These are phyloP conservation scores for Tretioscincus oriximinensis DNA, from an alignment of 2,113 vertebrate species.

Conservation along the genomic window DNA sequence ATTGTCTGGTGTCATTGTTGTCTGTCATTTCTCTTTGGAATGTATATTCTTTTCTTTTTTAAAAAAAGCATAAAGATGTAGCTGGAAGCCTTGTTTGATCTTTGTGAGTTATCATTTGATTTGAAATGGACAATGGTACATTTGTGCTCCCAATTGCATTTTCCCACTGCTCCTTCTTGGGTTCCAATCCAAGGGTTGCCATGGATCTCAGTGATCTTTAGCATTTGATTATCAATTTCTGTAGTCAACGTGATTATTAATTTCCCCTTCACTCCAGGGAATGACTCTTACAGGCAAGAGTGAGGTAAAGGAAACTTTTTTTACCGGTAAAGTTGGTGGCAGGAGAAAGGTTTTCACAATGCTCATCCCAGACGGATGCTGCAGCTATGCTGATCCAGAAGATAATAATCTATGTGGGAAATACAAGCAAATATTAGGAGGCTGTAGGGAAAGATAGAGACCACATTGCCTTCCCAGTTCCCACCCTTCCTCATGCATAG, in stretches of 20 bases:
- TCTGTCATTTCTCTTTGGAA: too few species aligned
- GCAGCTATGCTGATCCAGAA: conserved; percentile 49
- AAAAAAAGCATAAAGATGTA: not conserved
- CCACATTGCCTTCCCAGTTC: not conserved
- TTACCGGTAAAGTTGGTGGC: conserved; percentile 69
- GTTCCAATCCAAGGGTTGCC: not conserved
- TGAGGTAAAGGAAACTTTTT: conserved; percentile 10
- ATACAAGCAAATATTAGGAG: not conserved
- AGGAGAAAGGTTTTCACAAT: conserved; percentile 62
- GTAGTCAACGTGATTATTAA: not conserved
- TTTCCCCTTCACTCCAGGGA: too few species aligned
- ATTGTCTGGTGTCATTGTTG: too few species aligned
- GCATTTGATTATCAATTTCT: not conserved
- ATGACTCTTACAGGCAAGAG: not conserved
- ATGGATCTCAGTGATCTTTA: not conserved
- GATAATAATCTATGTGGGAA: conserved; percentile 53
- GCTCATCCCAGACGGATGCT: conserved; percentile 69
- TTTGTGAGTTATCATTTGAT: too few species aligned
- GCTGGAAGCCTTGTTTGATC: too few species aligned
- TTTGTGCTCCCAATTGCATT: too few species aligned
- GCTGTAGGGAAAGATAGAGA: not conserved
- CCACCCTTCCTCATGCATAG: not conserved
- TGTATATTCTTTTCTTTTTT: too few species aligned
- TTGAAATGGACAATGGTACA: too few species aligned
- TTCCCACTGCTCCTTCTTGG: too few species aligned